These are phyloP conservation scores for Euplexia lucipara DNA, from an alignment of 2,888 invertebrate species.

Conservation along the genomic window DNA sequence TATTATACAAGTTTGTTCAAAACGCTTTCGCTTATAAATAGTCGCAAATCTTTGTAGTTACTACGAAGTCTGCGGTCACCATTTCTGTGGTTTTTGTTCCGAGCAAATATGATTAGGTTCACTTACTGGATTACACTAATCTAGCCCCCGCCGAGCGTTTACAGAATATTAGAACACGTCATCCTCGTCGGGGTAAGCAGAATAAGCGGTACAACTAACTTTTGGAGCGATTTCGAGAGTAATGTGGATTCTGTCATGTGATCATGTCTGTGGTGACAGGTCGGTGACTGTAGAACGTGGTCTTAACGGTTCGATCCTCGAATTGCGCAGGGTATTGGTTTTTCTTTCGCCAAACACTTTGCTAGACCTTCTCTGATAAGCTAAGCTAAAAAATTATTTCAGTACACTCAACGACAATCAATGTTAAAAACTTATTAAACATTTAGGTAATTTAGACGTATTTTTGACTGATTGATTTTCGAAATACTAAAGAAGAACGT, in stretches of 20 bases:
- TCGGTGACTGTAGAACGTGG: too few relatives aligned
- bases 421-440: too few relatives aligned
- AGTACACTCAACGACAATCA: too few relatives aligned
- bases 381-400: too few relatives aligned
- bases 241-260: not conserved
- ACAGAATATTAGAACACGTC: slow-evolving; percentile 56
- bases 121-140: slow-evolving; percentile 62
- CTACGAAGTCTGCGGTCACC: slow-evolving; percentile 54
- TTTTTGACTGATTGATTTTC: too few relatives aligned
- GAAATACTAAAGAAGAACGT: too few relatives aligned
- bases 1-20: not conserved
- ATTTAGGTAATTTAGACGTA: too few relatives aligned
- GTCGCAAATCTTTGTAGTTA: slow-evolving; percentile 11
- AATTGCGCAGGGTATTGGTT: too few relatives aligned
- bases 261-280: too few relatives aligned
- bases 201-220: slow-evolving; percentile 23
- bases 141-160: slow-evolving; percentile 44
- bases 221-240: slow-evolving; percentile 9
- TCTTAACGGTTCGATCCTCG: too few relatives aligned
- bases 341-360: too few relatives aligned
- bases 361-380: too few relatives aligned
- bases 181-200: slow-evolving; percentile 21
- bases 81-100: slow-evolving; percentile 64
- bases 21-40: slow-evolving; percentile 29
- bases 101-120: slow-evolving; percentile 65